Conservation (phyloP, 2,797 vertebrate genomes). For the Poecilia picta region DNA sequence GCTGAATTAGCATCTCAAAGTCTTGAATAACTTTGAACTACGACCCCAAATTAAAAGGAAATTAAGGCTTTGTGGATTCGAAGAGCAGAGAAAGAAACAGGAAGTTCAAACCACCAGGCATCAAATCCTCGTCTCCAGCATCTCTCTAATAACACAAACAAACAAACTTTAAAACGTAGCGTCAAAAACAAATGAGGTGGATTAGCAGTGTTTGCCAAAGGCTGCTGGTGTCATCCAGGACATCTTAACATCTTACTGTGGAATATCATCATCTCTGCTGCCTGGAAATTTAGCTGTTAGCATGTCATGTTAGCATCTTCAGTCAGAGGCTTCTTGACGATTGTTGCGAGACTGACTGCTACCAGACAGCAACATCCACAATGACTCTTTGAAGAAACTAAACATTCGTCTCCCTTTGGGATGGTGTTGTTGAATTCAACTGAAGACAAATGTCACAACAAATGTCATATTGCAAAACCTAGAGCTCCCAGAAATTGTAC, state of each 20-base stretch:
- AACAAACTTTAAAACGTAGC: background rate
- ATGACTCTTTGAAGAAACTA: background rate
- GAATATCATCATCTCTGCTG: background rate
- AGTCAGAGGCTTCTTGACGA: background rate
- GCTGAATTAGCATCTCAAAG: no score
- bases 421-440: no score
- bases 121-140: background rate
- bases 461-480: background rate
- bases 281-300: background rate
- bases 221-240: no score
- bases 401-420: background rate
- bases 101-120: background rate
- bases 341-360: background rate
- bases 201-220: background rate
- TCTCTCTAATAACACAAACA: background rate
- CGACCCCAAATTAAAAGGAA: no score
- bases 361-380: background rate
- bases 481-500: background rate
- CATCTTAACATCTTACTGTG: no score
- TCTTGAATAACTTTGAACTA: no score
- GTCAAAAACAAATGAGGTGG: background rate
- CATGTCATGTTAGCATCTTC: background rate
- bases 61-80: no score
- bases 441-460: background rate
- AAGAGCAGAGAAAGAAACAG: background rate